Evolutionary conservation across 1,140 invertebrate genomes (phyloP), one percentile per base, ranked within the genome.

Genomic region (Hormaphis cornu): DNA sequence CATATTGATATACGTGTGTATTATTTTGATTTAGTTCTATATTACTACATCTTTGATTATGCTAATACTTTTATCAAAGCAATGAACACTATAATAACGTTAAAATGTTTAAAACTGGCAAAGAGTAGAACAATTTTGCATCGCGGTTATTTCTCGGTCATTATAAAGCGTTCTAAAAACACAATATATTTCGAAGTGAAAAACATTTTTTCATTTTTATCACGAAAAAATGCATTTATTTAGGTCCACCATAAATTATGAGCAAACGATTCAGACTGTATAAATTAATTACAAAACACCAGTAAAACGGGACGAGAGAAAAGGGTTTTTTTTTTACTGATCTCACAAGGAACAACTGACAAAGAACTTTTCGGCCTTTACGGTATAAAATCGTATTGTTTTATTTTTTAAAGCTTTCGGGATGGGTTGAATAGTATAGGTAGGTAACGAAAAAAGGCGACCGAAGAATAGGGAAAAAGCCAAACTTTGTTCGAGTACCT

Each of bases 261-360:
- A 58, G 12, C 54, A 20, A 35, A 58, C 40, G 54, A 58, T 37
- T 58, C 35, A 35, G 54, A 58, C 35, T 20, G 54, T 35, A 40
- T 40, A 58, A 58, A 58, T 58, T 58, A 58, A 58, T 58, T 40
- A 58, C 54, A 58, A 40, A 58, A 40, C 33, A 58, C 22, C 54
- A 58, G 33, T n/a, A n/a, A 40, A 40, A 58, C 33, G 33, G 54
- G 20, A 14, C 35, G 35, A n/a, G n/a, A n/a, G 33, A 58, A 58
- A 50, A 58, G 54, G 54, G 33, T 58, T 58, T 56, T n/a, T n/a
- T n/a, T n/a, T n/a, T 58, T 40, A 58, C 54, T 40, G 54, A 58
- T 58, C 35, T 58, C 54, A 24, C 54, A 40, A 58, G n/a, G 54
- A 58, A 58, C 54, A 37, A 37, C 33, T 16, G 54, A 58, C 20